Evolutionary conservation across 2,888 invertebrate species (phyloP).

Genomic region (Spodoptera littoralis): DNA sequence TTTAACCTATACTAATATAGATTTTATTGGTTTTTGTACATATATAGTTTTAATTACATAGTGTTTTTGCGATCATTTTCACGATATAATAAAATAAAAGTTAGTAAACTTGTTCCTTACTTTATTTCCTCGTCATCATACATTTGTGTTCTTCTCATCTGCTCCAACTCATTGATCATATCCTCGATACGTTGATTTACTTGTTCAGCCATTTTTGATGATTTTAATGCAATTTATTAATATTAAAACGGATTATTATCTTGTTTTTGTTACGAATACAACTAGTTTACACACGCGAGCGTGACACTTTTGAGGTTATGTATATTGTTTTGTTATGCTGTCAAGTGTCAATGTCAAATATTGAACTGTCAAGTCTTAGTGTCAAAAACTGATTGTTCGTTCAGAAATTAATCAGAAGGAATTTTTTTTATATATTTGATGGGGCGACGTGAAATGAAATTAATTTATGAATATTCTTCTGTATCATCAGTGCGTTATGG

Average conservation of each 20-base stretch:
- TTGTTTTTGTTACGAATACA: neutral
- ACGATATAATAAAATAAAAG: neutral
- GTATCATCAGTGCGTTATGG: too few species aligned
- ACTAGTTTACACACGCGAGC: slow-evolving; percentile 11
- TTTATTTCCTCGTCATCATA: slow-evolving; percentile 92
- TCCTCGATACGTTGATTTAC: slow-evolving; percentile 94
- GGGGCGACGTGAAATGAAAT: too few species aligned
- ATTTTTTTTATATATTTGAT: too few species aligned
- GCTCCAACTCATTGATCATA: slow-evolving; percentile 94
- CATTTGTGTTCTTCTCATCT: slow-evolving; percentile 92
- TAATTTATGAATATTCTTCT: too few species aligned
- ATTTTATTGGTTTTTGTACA: too few species aligned
- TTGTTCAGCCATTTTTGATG: slow-evolving; percentile 92
- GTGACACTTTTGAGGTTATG: slow-evolving; percentile 43
- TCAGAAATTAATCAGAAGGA: too few species aligned
- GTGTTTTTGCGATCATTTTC: neutral
- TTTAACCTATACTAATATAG: too few species aligned
- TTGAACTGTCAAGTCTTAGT: too few species aligned
- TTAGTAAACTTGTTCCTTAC: slow-evolving; percentile 73
- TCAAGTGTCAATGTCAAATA: too few species aligned
- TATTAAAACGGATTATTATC: neutral
- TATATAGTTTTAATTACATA: too few species aligned
- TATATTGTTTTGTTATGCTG: too few species aligned
- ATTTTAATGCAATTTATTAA: slow-evolving; percentile 31
- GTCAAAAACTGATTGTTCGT: too few species aligned